Conservation (phyloP, 2,888 invertebrate genomes). For the Patella depressa region DNA sequence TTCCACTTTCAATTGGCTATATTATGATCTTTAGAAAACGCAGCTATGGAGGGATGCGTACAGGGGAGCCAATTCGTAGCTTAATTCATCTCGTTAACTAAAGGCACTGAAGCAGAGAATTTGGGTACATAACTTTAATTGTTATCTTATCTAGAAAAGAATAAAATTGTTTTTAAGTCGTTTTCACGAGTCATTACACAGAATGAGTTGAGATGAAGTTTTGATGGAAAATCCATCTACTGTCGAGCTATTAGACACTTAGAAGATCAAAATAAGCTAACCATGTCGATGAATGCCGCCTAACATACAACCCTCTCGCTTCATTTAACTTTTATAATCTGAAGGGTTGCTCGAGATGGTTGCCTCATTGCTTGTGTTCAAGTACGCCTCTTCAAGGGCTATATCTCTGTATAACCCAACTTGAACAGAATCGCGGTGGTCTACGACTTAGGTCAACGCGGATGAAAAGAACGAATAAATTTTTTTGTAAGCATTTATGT, state of each 20-base stretch:
- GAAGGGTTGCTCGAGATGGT: neutral
- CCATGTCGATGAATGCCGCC: neutral
- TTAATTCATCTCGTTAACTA: too few relatives aligned
- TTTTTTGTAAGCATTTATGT: neutral
- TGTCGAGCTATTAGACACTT: neutral
- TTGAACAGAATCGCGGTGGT: neutral
- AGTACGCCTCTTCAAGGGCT: neutral
- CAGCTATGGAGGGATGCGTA: too few relatives aligned
- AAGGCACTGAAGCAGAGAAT: too few relatives aligned
- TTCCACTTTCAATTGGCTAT: too few relatives aligned
- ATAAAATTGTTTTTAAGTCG: neutral
- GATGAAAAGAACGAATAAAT: neutral
- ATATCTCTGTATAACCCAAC: neutral
- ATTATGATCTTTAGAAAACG: too few relatives aligned
- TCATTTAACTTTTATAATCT: neutral
- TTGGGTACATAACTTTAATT: too few relatives aligned
- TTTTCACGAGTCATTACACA: neutral
- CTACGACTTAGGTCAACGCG: neutral
- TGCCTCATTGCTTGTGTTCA: slow-evolving; percentile 7
- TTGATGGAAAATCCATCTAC: slow-evolving; percentile 7
- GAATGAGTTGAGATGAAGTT: neutral
- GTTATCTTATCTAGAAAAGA: neutral
- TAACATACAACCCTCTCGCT: neutral
- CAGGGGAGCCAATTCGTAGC: too few relatives aligned
- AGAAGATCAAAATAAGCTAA: neutral